Conservation (phyloP, 1,140 invertebrate species). For the Linepithema humile region DNA sequence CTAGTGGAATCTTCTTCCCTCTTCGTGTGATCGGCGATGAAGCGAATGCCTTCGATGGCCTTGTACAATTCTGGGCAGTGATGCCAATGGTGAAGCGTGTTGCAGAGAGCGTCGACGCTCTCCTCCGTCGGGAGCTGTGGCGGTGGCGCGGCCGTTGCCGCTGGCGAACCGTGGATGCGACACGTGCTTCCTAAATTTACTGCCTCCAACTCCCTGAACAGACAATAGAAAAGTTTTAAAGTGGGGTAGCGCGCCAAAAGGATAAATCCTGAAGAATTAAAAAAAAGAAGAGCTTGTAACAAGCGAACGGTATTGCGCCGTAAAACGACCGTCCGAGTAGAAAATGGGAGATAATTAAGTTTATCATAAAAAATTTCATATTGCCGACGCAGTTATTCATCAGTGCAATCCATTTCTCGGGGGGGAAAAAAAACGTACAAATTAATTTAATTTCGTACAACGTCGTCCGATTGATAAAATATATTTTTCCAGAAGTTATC, state of each 20-base stretch:
- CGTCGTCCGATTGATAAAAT: not conserved
- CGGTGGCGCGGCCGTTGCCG: slow-evolving; percentile 81
- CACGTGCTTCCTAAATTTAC: slow-evolving; percentile 85
- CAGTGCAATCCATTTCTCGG: not conserved
- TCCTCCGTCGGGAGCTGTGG: slow-evolving; percentile 79
- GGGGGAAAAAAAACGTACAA: not conserved
- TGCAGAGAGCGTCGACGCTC: slow-evolving; percentile 84
- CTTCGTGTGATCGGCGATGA: slow-evolving; percentile 96
- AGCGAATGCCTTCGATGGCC: slow-evolving; percentile 95
- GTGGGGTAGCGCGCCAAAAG: not conserved
- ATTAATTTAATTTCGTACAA: not conserved
- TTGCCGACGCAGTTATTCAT: not conserved
- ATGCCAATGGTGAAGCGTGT: slow-evolving; percentile 89
- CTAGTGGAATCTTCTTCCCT: slow-evolving; percentile 96
- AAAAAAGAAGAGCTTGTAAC: not conserved
- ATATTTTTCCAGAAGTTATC: not conserved
- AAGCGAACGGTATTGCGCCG: not conserved
- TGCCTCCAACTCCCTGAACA: slow-evolving; percentile 85
- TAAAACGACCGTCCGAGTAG: not conserved
- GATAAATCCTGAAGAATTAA: not conserved
- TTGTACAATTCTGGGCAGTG: slow-evolving; percentile 96
- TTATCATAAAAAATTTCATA: slow-evolving; percentile 1
- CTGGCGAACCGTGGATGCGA: slow-evolving; percentile 87
- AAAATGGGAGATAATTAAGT: no score
- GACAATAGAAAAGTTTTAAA: slow-evolving; percentile 6